Base-by-base conservation (phyloP, 2,888 invertebrate species). In the Amorpha juglandis region DNA sequence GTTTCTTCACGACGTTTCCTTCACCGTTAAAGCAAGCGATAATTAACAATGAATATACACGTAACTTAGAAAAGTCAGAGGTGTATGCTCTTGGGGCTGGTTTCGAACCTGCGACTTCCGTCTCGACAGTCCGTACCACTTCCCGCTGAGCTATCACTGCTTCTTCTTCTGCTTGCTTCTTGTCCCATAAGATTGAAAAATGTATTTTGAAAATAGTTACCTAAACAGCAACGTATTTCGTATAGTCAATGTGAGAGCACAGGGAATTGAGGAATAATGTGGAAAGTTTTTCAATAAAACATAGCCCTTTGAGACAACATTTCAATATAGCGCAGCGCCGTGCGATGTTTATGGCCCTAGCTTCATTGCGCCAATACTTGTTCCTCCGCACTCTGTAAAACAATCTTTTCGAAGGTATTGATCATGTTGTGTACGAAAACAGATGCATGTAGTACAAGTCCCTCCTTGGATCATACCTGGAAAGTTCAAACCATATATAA, bases 221-320 rank as follows among this genome's bases (percentile, higher is more conserved):
- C 11, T 53, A 21, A 52, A 53, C 35, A n/a, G 53, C n/a, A n/a
- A 11, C 38, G 19, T 58, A 19, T 42, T 19, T 58, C 12, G 8
- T 11, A n/a, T n/a, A n/a, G n/a, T n/a, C n/a, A n/a, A n/a, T 12
- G 19, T n/a, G n/a, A n/a, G 42, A 42, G 19, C 19, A 6, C 11
- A 6, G 38, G 58, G 58, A 58, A 42, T 42, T 74, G 78, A 76
- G 78, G 80, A 83, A 80, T 80, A 78, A 80, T 77, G 79, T 80
- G 80, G 82, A 87, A 91, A 92, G 87, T 92, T 92, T 90, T 92
- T 90, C 90, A 91, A 91, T 91, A 92, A 90, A 92, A 89, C 87
- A 88, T 84, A 81, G 85, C 82, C 89, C 90, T 89, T 81, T 74
- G 91, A 91, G 91, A 90, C 90, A 87, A 87, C 88, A 87, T 87